Percentiles rank a stretch among this genome's conserved stretches.
Conservation (phyloP, 2,888 invertebrate species). For the Brassicogethes aeneus region DNA sequence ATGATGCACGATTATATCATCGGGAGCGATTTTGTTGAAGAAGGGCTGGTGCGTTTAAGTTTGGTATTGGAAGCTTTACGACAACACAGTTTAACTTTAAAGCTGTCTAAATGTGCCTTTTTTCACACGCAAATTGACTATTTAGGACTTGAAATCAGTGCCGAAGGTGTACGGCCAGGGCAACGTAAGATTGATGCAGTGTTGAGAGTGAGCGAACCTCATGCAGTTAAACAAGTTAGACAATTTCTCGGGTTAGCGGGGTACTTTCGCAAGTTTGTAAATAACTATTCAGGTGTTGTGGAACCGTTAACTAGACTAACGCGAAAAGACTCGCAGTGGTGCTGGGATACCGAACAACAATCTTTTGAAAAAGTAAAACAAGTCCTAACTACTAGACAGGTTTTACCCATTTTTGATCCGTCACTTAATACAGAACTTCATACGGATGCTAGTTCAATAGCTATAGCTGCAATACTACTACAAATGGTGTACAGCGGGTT, state of each 20-base stretch:
- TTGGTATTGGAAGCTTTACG: slow-evolving; percentile 9
- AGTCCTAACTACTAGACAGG: slow-evolving; percentile 10
- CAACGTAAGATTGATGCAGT: slow-evolving; percentile 21
- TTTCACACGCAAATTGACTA: slow-evolving; percentile 10
- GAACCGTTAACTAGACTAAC: slow-evolving; percentile 19
- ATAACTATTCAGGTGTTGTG: no score
- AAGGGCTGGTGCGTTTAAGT: slow-evolving; percentile 11
- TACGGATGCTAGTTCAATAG: slow-evolving; percentile 11
- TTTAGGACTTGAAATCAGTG: slow-evolving; percentile 14
- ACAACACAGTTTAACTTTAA: no score
- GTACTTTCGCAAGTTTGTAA: slow-evolving; percentile 25
- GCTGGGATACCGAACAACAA: slow-evolving; percentile 11
- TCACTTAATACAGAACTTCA: no score
- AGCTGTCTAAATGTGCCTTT: slow-evolving; percentile 15
- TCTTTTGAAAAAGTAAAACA: slow-evolving; percentile 13
- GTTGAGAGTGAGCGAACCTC: slow-evolving; percentile 19
- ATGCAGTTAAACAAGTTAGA: slow-evolving; percentile 18
- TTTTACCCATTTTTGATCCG: slow-evolving; percentile 19
- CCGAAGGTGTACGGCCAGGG: slow-evolving; percentile 18
- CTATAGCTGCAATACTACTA: slow-evolving; percentile 13
- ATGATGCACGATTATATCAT: not conserved
- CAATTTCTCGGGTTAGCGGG: no score
- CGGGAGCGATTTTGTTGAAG: slow-evolving; percentile 1
- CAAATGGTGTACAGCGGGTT: slow-evolving; percentile 9
- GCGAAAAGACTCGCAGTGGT: slow-evolving; percentile 14